Evolutionary conservation across 2,113 vertebrate genomes (phyloP), one percentile per base, ranked within the genome.

Genomic region (Micromys minutus): DNA sequence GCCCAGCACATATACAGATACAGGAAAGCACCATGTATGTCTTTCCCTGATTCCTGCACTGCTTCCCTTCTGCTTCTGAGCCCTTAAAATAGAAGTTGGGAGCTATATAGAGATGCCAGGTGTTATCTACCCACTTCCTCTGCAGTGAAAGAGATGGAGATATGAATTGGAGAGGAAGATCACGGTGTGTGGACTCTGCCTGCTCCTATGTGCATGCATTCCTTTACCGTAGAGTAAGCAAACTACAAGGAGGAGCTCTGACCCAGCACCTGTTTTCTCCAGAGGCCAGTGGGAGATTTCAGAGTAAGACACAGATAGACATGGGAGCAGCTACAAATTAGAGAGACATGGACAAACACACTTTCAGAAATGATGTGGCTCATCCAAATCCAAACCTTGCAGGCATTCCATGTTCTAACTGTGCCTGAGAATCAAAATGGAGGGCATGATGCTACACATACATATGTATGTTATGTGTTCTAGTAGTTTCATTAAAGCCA

Each of bases 51-150:
- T 39, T 81, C 47, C 59, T 42, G 75, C 89, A 50, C 31, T 77
- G 8, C 52, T 39, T 94, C 39, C 24, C 5, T n/a, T 94, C 61
- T 71, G 42, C 29, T 91, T 88, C 59, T 83, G 42, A 83, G 47
- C 59, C 81, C 83, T 95, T 91, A 69, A 90, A 94, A 94, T 86
- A 79, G 93, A 89, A 72, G 55, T 57, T 55, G n/a, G 50, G 89
- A 83, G 71, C 50, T 95, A 8, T 80, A 21, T 57, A n/a, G 57
- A 55, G 17, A 81, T 71, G 65, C 90, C 90, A 90, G 69, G 67
- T 95, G 57, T 76, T 42, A n/a, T 39, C 87, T 83, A 39, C 69
- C 63, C 24, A 50, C 42, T 96, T 95, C 21, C 74, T 65, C 50
- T 92, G 19, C 57, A 92, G 69, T 57, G 88, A 87, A 91, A 29